These are phyloP conservation scores for Bagarius yarrelli DNA, from an alignment of 2,113 vertebrate genomes.

Conservation along the genomic window DNA sequence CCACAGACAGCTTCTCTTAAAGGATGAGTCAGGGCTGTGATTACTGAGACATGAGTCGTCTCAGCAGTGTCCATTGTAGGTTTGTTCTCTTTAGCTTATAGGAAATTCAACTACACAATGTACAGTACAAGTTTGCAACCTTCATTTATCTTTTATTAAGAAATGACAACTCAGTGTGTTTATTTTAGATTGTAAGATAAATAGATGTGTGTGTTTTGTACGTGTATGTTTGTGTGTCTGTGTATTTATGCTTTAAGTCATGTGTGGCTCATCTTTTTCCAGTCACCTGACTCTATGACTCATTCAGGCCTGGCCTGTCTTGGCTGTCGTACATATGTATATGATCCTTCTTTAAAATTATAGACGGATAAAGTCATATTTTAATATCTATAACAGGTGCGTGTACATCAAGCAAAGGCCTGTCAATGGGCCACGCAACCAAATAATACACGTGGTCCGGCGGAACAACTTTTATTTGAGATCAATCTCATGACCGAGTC, in stretches of 20 bases:
- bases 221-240: no score
- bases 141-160: background rate
- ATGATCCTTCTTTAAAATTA: no score
- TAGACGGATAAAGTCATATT: no score
- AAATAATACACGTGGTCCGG: background rate
- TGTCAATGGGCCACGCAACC: background rate
- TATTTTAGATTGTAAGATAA: no score
- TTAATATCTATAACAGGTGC: background rate
- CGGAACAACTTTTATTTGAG: background rate
- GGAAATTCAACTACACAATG: background rate
- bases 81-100: background rate
- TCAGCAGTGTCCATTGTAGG: background rate
- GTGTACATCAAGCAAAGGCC: background rate
- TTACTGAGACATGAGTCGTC: background rate
- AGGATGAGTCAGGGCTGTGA: conserved; percentile 1
- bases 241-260: background rate
- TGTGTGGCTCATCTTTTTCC: conserved; percentile 19
- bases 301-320: background rate
- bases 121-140: background rate
- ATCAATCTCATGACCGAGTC: background rate
- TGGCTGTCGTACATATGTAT: background rate
- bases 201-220: no score
- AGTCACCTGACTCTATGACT: conserved; percentile 21
- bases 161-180: no score
- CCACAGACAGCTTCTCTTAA: background rate